phyloP scores from a whole-genome alignment of 2,888 invertebrate genomes.

The Tiphia femorata region DNA sequence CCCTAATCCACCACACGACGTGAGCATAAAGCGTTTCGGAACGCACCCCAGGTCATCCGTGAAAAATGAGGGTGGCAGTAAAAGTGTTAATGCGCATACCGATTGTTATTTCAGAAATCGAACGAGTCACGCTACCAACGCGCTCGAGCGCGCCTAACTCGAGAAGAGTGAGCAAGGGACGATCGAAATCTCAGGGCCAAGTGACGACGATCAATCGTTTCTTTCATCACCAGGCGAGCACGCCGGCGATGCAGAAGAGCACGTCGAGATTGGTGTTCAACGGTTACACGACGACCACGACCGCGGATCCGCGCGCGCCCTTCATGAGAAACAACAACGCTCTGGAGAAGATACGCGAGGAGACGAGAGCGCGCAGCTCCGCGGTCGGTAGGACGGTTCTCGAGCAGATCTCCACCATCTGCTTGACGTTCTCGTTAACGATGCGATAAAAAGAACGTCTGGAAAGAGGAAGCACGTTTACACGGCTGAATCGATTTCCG shows the following conservation, averaged over 20 bases:
- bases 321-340: constrained; percentile 58
- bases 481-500: too few species aligned
- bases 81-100: not conserved
- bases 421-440: constrained; percentile 35
- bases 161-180: constrained; percentile 50
- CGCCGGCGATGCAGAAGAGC: constrained; percentile 59
- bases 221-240: constrained; percentile 58
- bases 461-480: too few species aligned
- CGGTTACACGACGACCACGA: constrained; percentile 54
- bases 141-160: constrained; percentile 49
- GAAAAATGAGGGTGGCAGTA: too few species aligned
- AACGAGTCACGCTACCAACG: constrained; percentile 50
- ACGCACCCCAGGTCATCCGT: too few species aligned
- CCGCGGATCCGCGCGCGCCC: constrained; percentile 54
- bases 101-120: constrained; percentile 54
- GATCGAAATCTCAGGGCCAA: constrained; percentile 46
- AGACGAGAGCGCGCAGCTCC: constrained; percentile 39
- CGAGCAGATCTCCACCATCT: constrained; percentile 35
- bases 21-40: too few species aligned
- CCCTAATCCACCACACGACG: too few species aligned
- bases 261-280: constrained; percentile 52
- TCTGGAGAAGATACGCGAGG: constrained; percentile 56
- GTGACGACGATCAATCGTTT: constrained; percentile 51
- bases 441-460: too few species aligned
- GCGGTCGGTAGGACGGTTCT: constrained; percentile 22